Base-by-base conservation (phyloP, 2,797 vertebrate genomes). In the Anguilla anguilla region DNA sequence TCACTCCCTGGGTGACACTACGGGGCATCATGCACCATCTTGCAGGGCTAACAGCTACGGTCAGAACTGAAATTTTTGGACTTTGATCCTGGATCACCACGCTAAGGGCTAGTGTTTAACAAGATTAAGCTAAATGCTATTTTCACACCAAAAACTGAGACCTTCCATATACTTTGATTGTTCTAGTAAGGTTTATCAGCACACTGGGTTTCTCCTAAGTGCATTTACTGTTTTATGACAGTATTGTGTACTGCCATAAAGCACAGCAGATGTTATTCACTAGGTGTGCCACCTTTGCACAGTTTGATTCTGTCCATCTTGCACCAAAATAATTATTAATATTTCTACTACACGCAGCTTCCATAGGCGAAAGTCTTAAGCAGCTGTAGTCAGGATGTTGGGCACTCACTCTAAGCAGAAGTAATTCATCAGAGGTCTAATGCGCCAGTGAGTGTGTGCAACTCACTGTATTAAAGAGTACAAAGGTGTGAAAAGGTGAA, bases 211-310 rank as follows among this genome's bases (percentile, higher is more conserved):
- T 15, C 57, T 69, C 10, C 25, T 7, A 28, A 9, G 25, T n/a
- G 64, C 64, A 69, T 69, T 69, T 69, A 69, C 9, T 69, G 64
- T n/a, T 69, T 74, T 74, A 74, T 74, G 69, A 39, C 69, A 28
- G 64, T 69, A 69, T 69, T 69, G 64, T 69, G 13, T 69, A 28
- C 64, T 28, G 64, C 64, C 17, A 39, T 35, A 77, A 77, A 28
- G 64, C 64, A 74, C 15, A 35, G 11, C 69, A 46, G 74, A 79
- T 22, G 35, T 79, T 43, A 79, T 43, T 43, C 19, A 7, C 25
- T 49, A 51, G 22, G 19, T 79, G 39, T 79, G 74, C 6, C 43
- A n/a, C 22, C 46, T 46, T 28, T 82, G 17, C 35, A 79, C 28
- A 72, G 17, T 77, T 77, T 77, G 11, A 77, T 13, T 39, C 3